Base-by-base conservation (phyloP, 1,140 invertebrate genomes). In the Neodiprion fabricii region DNA sequence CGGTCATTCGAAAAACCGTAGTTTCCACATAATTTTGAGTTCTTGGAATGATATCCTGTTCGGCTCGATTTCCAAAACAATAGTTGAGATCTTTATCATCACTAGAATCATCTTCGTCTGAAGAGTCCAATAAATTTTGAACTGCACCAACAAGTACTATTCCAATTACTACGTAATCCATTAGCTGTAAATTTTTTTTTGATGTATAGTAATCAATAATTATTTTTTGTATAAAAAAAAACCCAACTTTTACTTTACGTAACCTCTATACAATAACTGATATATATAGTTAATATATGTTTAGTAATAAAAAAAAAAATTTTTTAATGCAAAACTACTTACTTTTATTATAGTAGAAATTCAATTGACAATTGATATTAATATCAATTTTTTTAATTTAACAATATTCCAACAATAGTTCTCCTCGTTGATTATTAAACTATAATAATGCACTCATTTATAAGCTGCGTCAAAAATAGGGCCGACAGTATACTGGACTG, bases 21-120 rank as follows among this genome's bases (percentile, higher is more conserved):
- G 10, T 48, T 47, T 72, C 71, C 2, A 67, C 12, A 67, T 72
- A 72, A 72, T 72, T 72, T 72, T 72, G 49, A 17, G 50, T 72
- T 72, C 50, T 72, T 61, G 49, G 1, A 49, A 48, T 71, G 12
- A 48, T 23, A 40, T 8, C 23, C 47, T 72, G 49, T 61, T 1
- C 71, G 23, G 49, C 1, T 1, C 71, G 49, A 71, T 71, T 49
- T 48, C 21, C 49, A 65, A 72, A 65, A 66, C 71, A 72, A 65
- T 21, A 72, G 0, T 40, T n/a, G 4, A 72, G 7, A 28, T 72
- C 71, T 72, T 72, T n/a, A 71, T 48, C 70, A 21, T 72, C 71
- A 23, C 71, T 72, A 28, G 49, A 53, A 72, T 21, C 50, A 40
- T 65, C 47, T 17, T 72, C 71, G 0, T 21, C 17, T 21, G 49